A percentile compares a stretch with the other conserved stretches of the same genome.
phyloP scores from a whole-genome alignment of 2,888 invertebrate genomes.

The Drosophila nigritarsus region DNA sequence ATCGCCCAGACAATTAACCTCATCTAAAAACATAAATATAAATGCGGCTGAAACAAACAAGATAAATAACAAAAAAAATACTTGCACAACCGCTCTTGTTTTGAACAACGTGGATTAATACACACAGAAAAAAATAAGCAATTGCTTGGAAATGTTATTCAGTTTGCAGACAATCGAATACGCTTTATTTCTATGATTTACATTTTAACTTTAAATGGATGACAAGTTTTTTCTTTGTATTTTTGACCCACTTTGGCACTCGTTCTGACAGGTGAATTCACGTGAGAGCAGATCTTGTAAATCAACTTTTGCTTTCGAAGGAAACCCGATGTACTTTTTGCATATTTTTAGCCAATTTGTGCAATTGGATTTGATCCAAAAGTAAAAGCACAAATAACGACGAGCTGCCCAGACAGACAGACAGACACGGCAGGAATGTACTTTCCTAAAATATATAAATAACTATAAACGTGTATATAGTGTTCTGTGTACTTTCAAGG shows the following conservation, averaged over 20 bases:
- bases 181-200: neutral
- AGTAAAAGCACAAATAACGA: conserved; percentile 37
- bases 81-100: conserved; percentile 14
- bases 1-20: conserved; percentile 40
- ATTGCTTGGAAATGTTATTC: neutral
- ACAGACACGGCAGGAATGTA: conserved; percentile 13
- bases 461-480: neutral
- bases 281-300: conserved; percentile 32
- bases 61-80: conserved; percentile 40
- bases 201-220: neutral
- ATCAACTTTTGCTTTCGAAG: conserved; percentile 68
- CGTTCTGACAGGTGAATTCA: conserved; percentile 22
- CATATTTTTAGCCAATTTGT: conserved; percentile 48
- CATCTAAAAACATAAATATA: conserved; percentile 54
- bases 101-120: conserved; percentile 12
- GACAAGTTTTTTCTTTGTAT: neutral
- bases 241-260: conserved; percentile 35
- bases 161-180: neutral
- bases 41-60: conserved; percentile 51
- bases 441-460: conserved; percentile 12
- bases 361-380: conserved; percentile 69
- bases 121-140: neutral
- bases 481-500: conserved; percentile 44
- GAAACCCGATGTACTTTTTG: conserved; percentile 17
- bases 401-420: conserved; percentile 2